Evolutionary conservation across 2,113 vertebrate species (phyloP), one percentile per base, ranked within the genome.

Genomic region (Psephotus haematonotus): DNA sequence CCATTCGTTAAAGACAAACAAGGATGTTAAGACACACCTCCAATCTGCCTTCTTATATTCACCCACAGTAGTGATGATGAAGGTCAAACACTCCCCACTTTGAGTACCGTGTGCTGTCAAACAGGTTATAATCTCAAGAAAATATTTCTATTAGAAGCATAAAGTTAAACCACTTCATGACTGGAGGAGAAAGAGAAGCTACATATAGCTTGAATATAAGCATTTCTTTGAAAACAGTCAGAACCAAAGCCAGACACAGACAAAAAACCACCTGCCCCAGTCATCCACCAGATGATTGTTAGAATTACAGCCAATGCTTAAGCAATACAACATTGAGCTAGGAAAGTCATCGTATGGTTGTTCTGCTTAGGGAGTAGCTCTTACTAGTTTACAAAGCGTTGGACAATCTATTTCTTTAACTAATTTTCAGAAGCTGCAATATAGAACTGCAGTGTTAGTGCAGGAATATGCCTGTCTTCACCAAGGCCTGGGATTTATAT

Each of bases 341-440:
- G 52, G 31, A 86, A 86, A 92, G 77, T 82, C 76, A 57, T 67
- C 2, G 1, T 90, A 82, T 3, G 85, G 86, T 68, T 95, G 92
- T 90, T 95, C 82, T 75, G 80, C 82, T 95, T 77, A 94, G 37
- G 47, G 63, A 90, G 62, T 82, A 93, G 86, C 72, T 94, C 59
- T 90, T 92, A 90, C 67, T 87, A 93, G 80, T 68, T 95, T 89
- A 93, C 49, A 69, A 97, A 94, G 84, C 72, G 0, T 4, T 70
- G 76, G 83, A 62, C 43, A 82, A 90, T 59, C 62, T 92, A 82
- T 27, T 95, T 82, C 47, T 91, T 67, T 94, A 87, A 71, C 53
- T 85, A 86, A 43, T 89, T 94, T 88, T 89, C 92, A 95, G 88
- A 96, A 96, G 75, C 86, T 95, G 88, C 94, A 94, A 85, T 85